phyloP scores from a whole-genome alignment of 2,797 vertebrate species.

The Lagocephalus sceleratus region DNA sequence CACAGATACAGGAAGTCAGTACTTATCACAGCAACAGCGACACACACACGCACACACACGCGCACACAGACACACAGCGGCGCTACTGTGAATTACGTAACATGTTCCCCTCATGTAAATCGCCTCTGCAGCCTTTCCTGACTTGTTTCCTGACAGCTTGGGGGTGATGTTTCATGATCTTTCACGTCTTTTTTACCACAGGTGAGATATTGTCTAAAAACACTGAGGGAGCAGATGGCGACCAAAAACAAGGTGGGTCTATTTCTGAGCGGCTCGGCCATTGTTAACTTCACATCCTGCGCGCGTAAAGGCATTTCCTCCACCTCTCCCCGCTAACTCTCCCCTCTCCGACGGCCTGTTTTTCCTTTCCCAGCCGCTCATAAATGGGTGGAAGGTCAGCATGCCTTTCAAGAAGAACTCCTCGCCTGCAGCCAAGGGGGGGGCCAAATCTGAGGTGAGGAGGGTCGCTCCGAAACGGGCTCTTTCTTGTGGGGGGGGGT shows the following conservation, averaged over 20 bases:
- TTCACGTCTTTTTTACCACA: constrained; percentile 33
- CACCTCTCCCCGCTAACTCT: constrained; percentile 5
- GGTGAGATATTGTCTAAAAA: constrained; percentile 81
- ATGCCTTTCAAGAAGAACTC: constrained; percentile 59
- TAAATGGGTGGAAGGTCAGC: constrained; percentile 61
- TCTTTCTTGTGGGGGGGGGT: no score
- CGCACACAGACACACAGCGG: no score
- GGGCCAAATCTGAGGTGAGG: constrained; percentile 56
- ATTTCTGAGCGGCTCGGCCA: constrained; percentile 14
- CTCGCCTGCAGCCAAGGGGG: constrained; percentile 29
- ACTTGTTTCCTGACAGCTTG: not conserved
- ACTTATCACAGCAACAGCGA: not conserved
- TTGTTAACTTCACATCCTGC: constrained; percentile 41
- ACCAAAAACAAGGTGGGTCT: constrained; percentile 73
- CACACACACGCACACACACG: no score
- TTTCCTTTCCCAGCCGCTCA: constrained; percentile 47
- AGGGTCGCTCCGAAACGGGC: not conserved
- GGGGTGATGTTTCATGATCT: not conserved
- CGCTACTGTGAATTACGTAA: no score
- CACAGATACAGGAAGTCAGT: constrained; percentile 90
- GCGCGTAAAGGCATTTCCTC: constrained; percentile 33
- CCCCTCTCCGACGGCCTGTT: constrained; percentile 28
- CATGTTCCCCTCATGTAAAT: no score
- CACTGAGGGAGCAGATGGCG: constrained; percentile 80
- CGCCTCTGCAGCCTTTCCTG: not conserved